phyloP scores from a whole-genome alignment of 2,888 invertebrate genomes.

The Drosophila kokeensis region DNA sequence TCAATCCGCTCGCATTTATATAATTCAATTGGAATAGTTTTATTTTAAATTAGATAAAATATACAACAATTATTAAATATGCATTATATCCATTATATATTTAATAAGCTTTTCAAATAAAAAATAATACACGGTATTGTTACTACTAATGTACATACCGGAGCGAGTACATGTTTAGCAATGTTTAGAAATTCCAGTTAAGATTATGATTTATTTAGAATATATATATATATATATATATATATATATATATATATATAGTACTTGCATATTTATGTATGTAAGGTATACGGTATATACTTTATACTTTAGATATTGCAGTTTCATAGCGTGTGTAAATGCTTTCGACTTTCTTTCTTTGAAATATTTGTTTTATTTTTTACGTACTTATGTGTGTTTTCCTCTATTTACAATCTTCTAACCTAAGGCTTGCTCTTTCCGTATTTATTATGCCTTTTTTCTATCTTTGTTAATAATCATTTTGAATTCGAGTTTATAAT shows the following conservation, averaged over 20 bases:
- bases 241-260: too few relatives aligned
- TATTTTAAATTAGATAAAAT: slow-evolving; percentile 69
- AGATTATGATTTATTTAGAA: slow-evolving; percentile 24
- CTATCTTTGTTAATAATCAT: slow-evolving; percentile 30
- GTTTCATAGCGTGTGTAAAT: slow-evolving; percentile 46
- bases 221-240: slow-evolving; percentile 1
- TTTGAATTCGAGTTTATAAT: slow-evolving; percentile 44
- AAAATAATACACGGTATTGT: slow-evolving; percentile 46
- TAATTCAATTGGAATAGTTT: slow-evolving; percentile 61
- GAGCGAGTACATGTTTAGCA: slow-evolving; percentile 46
- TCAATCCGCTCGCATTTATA: neutral
- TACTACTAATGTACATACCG: slow-evolving; percentile 34
- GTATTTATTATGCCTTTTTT: slow-evolving; percentile 23
- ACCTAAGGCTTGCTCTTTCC: slow-evolving; percentile 10
- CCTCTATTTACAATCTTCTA: slow-evolving; percentile 48
- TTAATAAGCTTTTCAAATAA: slow-evolving; percentile 54
- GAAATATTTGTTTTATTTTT: slow-evolving; percentile 5
- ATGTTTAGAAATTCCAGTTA: slow-evolving; percentile 17
- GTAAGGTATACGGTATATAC: slow-evolving; percentile 36
- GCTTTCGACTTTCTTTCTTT: slow-evolving; percentile 16
- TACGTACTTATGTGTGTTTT: slow-evolving; percentile 9
- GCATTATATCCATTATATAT: slow-evolving; percentile 38
- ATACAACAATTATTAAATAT: slow-evolving; percentile 69
- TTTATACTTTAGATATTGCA: slow-evolving; percentile 49
- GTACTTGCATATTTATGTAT: slow-evolving; percentile 24